A percentile compares a stretch with the other conserved stretches of the same genome.
phyloP scores from a whole-genome alignment of 2,113 vertebrate species.

The Dunckerocampus dactyliophorus region DNA sequence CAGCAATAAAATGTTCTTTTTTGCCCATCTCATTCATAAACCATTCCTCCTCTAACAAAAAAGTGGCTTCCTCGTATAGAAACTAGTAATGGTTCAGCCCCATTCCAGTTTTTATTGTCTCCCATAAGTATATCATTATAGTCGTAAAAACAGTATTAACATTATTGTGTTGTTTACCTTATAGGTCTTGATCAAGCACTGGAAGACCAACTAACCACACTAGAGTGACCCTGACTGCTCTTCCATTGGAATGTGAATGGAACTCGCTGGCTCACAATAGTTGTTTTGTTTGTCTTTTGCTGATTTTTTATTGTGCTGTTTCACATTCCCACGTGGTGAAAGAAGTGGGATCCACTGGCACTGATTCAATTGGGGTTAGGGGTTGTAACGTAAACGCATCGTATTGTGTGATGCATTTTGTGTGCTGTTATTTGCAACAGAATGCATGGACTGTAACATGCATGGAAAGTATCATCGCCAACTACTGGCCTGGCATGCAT shows the following conservation, averaged over 20 bases:
- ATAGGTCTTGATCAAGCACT: slow-evolving; percentile 67
- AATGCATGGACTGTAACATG: neutral
- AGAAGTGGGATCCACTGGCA: slow-evolving; percentile 31
- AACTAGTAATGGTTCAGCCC: too few relatives aligned
- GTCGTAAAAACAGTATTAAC: neutral
- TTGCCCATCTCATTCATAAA: too few relatives aligned
- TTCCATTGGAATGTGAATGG: slow-evolving; percentile 75
- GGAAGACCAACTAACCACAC: slow-evolving; percentile 28
- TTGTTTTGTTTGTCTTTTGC: slow-evolving; percentile 3
- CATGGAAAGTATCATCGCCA: neutral
- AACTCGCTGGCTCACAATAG: slow-evolving; percentile 46
- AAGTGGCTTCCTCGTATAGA: too few relatives aligned
- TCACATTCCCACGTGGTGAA: neutral
- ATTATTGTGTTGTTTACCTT: slow-evolving; percentile 27
- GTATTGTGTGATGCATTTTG: too few relatives aligned
- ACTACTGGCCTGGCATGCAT: neutral
- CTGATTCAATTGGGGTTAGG: slow-evolving; percentile 26
- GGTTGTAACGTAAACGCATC: neutral
- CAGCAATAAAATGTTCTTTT: too few relatives aligned
- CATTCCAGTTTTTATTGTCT: too few relatives aligned
- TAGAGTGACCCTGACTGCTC: slow-evolving; percentile 47
- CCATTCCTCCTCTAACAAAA: too few relatives aligned
- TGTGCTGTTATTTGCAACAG: too few relatives aligned
- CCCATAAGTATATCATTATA: too few relatives aligned
- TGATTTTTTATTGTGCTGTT: slow-evolving; percentile 34